Base-by-base conservation (phyloP, 2,888 invertebrate genomes). In the Andrena hattorfiana region DNA sequence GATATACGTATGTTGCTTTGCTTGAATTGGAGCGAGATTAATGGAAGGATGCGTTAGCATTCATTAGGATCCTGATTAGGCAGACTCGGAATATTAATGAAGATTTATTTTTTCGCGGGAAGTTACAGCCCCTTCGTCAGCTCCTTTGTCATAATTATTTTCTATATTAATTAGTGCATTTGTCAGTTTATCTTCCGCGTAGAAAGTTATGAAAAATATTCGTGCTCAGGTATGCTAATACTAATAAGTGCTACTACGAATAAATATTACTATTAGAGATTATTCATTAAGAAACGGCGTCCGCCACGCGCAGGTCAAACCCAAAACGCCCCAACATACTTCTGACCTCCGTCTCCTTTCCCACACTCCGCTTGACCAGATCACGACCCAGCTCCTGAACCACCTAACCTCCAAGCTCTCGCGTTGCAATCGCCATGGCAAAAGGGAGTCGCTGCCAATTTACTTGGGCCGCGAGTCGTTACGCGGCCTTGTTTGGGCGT, bases 401-500 rank as follows among this genome's bases (percentile, higher is more conserved):
- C 16, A 35, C 54, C 54, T 23, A 32, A 56, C 20, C 23, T 2
- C 42, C 6, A n/a, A 35, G 20, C n/a, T n/a, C 32, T 32, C 51
- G 30, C 23, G 23, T 42, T 42, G 42, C 42, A 16, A 42, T 42
- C 13, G 16, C 16, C 30, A 30, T 48, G 30, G 59, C 42, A 8
- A 32, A n/a, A 35, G 35, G 20, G 6, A n/a, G 63, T 10, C 56
- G 23, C 32, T 30, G 77, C 63, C 77, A 85, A 85, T 85, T 85
- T 84, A 69, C 70, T 60, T 30, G n/a, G 70, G 6, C 70, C 64
- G 74, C 87, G 86, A 88, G 91, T 92, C 91, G 91, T 93, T 92
- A 92, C 89, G 64, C 86, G 83, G 89, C 85, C 91, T 92, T 92
- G 91, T 92, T 91, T 89, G 42, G 42, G 85, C 81, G 87, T 85